Conservation (phyloP, 2,797 vertebrate species). For the Pantherophis vulpinus region DNA sequence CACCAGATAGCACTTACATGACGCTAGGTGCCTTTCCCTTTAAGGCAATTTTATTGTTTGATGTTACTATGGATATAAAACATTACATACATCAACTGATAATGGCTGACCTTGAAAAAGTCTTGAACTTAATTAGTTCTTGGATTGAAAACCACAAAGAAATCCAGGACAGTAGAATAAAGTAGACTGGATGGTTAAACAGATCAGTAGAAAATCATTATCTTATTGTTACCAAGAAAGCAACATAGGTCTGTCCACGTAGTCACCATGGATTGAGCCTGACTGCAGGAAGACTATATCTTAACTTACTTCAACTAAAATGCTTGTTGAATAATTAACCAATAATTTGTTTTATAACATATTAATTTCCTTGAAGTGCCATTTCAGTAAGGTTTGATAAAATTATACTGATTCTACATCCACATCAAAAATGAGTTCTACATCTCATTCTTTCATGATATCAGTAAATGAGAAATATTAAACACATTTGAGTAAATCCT, state of each 20-base stretch:
- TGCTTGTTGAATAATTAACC: neutral
- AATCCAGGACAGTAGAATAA: neutral
- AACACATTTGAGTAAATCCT: neutral
- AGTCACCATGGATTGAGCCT: neutral
- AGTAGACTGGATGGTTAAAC: neutral
- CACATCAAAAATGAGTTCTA: neutral
- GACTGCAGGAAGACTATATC: neutral
- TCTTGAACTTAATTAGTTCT: neutral
- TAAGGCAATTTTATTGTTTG: constrained; percentile 9
- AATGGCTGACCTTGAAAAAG: neutral
- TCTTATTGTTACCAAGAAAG: neutral
- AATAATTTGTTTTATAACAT: constrained; percentile 7
- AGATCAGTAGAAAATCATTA: neutral
- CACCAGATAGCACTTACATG: constrained; percentile 17
- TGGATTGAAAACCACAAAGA: neutral
- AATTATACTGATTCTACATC: neutral
- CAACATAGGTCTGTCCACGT: neutral
- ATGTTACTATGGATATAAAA: neutral
- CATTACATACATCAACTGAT: neutral
- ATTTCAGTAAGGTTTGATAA: neutral
- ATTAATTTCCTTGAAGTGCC: neutral
- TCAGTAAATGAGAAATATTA: neutral
- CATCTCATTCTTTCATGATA: neutral
- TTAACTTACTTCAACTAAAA: constrained; percentile 11
- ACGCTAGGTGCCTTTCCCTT: neutral